Base-by-base conservation (phyloP, 2,797 vertebrate species). In the Zonotrichia albicollis region DNA sequence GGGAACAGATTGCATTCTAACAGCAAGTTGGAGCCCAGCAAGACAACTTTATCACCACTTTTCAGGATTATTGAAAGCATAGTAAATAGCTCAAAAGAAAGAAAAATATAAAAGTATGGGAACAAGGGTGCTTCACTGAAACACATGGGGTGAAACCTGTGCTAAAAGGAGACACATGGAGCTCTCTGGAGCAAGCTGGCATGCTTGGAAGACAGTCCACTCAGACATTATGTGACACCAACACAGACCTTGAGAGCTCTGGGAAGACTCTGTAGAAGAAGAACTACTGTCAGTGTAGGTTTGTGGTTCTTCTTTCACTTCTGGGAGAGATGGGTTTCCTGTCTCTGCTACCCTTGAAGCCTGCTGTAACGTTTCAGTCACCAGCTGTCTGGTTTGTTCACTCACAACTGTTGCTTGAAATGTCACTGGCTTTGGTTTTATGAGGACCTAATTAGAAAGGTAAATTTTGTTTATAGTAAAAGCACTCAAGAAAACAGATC, bases 351-450 rank as follows among this genome's bases (percentile, higher is more conserved):
- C 97, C 19, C 99, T 98, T 22, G 98, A 98, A 11, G 98, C 99
- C 97, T 99, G 99, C 95, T 99, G 99, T 85, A 99, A 98, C 0
- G 99, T 99, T 98, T 99, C 99, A 1, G 98, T 99, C 70, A 99
- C 99, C 96, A 99, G 97, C 96, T 99, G 99, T 65, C 99, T 96
- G 26, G 99, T 98, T 94, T 99, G 99, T 71, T 99, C 99, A 20
- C 99, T 99, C 97, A 99, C 98, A 95, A 99, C 98, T 0, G 99
- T 99, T 1, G 99, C 97, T 98, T 99, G 99, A 97, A 99, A 99
- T 1, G 98, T 98, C 82, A 99, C 98, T 5, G 99, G 99, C 97
- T 99, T 99, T 3, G 99, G 99, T 94, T 99, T 99, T 97, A 99
- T 99, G 77, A 99, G 98, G 86, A 99, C 99, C 99, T 99, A 82